Evolutionary conservation across 64 coral and sea anemone genomes (phyloP).

Genomic region (Astreopora myriophthalma): DNA sequence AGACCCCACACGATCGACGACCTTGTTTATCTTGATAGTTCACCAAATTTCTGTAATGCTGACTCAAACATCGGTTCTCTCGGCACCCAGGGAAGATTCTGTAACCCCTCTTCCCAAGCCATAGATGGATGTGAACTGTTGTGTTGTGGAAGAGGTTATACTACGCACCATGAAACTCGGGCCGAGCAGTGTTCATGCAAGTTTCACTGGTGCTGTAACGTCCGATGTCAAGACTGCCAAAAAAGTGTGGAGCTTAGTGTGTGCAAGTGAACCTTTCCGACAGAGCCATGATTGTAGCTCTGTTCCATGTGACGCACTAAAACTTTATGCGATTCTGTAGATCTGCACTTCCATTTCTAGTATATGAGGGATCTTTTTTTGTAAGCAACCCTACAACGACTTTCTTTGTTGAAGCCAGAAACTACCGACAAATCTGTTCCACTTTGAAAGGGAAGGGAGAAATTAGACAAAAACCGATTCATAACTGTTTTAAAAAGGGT

Average conservation of each 20-base stretch:
- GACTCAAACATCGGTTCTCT: constrained; percentile 53
- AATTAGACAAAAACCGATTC: too few species aligned
- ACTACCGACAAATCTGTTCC: too few species aligned
- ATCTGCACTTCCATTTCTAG: too few species aligned
- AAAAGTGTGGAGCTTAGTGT: constrained; percentile 73
- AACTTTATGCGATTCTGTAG: too few species aligned
- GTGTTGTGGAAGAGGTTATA: constrained; percentile 79
- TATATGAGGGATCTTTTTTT: too few species aligned
- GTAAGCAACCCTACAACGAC: too few species aligned
- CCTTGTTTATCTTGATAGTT: constrained; percentile 78
- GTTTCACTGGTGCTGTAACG: constrained; percentile 89
- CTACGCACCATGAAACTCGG: constrained; percentile 3
- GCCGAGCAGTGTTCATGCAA: constrained; percentile 77
- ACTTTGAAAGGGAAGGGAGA: too few species aligned
- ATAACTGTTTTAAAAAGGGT: too few species aligned
- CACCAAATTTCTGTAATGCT: constrained; percentile 80
- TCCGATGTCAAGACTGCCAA: constrained; percentile 63
- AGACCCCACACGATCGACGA: constrained; percentile 78
- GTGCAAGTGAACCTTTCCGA: constrained; percentile 47
- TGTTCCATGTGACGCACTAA: too few species aligned
- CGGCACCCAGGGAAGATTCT: constrained; percentile 75
- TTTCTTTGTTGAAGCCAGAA: too few species aligned
- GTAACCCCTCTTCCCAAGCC: constrained; percentile 78
- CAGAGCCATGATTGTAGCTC: too few species aligned
- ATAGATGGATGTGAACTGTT: constrained; percentile 87